A percentile compares a stretch with the other conserved stretches of the same genome.
Evolutionary conservation across 2,888 invertebrate species (phyloP).

Genomic region (Agriotes lineatus): DNA sequence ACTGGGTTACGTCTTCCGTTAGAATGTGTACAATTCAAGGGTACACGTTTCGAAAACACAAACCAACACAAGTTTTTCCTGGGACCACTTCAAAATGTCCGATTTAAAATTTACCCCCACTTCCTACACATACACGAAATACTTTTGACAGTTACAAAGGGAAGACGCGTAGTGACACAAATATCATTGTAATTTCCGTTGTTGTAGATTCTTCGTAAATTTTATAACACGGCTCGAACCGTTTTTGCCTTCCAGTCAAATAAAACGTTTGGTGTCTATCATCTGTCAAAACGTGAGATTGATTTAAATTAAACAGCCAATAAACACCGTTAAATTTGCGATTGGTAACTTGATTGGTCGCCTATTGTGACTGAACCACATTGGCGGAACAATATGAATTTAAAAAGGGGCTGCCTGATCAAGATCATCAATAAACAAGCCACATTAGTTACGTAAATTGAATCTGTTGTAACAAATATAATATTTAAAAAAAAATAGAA

Average conservation of each 20-base stretch:
- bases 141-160: background rate
- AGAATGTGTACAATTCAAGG: background rate
- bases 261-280: conserved; percentile 39
- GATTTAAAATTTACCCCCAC: conserved; percentile 44
- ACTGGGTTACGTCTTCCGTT: background rate
- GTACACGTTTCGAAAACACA: background rate
- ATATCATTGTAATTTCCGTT: background rate
- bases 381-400: too few relatives aligned
- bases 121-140: background rate
- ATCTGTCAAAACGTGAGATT: conserved; percentile 51
- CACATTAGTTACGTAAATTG: too few relatives aligned
- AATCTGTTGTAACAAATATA: too few relatives aligned
- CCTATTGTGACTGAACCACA: too few relatives aligned
- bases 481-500: too few relatives aligned
- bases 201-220: conserved; percentile 26
- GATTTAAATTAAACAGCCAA: conserved; percentile 52
- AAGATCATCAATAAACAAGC: too few relatives aligned
- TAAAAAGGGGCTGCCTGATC: too few relatives aligned
- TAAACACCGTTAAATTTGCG: background rate
- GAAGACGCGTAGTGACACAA: background rate
- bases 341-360: conserved; percentile 23
- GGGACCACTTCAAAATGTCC: conserved; percentile 50
- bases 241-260: conserved; percentile 11
- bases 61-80: background rate
- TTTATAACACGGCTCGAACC: background rate